Conservation (phyloP, 2,797 vertebrate species). For the Anniella stebbinsi region DNA sequence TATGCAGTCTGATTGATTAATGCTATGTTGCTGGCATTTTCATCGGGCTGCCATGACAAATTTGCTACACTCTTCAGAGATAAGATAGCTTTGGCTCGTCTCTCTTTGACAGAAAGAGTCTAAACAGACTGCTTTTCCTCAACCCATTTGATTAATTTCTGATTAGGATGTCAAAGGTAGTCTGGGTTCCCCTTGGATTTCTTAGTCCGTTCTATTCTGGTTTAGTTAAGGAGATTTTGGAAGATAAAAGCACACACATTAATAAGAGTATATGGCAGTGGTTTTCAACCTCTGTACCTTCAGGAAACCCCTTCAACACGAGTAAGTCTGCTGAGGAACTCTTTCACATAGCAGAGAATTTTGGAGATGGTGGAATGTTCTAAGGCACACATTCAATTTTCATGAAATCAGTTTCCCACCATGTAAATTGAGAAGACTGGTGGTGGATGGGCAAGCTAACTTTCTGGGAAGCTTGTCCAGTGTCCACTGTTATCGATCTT, state of each 20-base stretch:
- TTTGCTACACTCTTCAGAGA: slow-evolving; percentile 36
- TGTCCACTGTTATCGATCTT: not conserved
- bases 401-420: not conserved
- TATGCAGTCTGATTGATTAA: slow-evolving; percentile 43
- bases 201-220: not conserved
- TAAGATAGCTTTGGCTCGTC: slow-evolving; percentile 30
- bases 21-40: slow-evolving; percentile 40
- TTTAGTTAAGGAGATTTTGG: not conserved
- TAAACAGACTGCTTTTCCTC: slow-evolving; percentile 33
- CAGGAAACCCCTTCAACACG: not conserved
- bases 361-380: not conserved
- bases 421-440: not conserved
- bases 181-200: not conserved
- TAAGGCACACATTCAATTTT: not conserved
- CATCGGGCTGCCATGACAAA: slow-evolving; percentile 43
- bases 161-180: slow-evolving; percentile 34
- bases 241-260: not conserved
- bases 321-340: not conserved
- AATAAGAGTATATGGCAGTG: too few species aligned
- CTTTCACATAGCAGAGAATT: not conserved
- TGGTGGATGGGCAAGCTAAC: not conserved
- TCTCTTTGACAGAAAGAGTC: slow-evolving; percentile 23
- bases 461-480: not conserved
- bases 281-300: not conserved
- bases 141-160: slow-evolving; percentile 33